Base-by-base conservation (phyloP, 2,113 vertebrate genomes). In the Naja naja region DNA sequence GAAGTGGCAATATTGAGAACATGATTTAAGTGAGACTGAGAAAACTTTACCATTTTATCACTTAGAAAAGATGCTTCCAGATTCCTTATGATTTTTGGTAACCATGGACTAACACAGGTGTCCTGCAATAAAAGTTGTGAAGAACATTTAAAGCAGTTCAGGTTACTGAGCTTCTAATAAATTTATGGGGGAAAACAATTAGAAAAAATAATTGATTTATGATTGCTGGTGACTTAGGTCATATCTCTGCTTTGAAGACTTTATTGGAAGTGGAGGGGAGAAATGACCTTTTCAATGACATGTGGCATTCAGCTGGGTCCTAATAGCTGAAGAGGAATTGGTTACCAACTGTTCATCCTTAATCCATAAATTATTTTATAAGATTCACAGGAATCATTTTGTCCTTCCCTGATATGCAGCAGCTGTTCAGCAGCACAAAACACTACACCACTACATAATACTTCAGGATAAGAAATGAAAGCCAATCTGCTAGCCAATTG, bases 331-430 rank as follows among this genome's bases (percentile, higher is more conserved):
- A 56, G 90, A 94, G 94, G 91, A 96, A 87, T 45, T 87, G 91
- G 90, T 92, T 92, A 92, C 92, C 86, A 18, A 89, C 49, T 27
- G 12, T 92, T 93, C 93, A 52, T 85, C 69, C 94, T n/a, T 94
- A 91, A 94, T 90, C 93, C 89, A 95, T 92, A 90, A 96, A 96
- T 97, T 91, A 94, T 95, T 96, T 90, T 93, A 0, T 91, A 93
- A 96, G 92, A 96, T 97, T 95, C 89, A 34, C 54, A 93, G 95
- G 89, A 96, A 94, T 96, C 94, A 92, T 95, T 95, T 96, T 74
- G 49, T 87, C 89, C 91, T 93, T 1, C 53, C n/a, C 88, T 93
- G 96, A 96, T 96, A 97, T 69, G 94, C 93, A 93, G 94, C 96
- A 95, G 96, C 94, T 96, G 91, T 94, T 93, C 4, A 49, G 74